Evolutionary conservation across 2,113 vertebrate species (phyloP).

Genomic region (Eclectus roratus): DNA sequence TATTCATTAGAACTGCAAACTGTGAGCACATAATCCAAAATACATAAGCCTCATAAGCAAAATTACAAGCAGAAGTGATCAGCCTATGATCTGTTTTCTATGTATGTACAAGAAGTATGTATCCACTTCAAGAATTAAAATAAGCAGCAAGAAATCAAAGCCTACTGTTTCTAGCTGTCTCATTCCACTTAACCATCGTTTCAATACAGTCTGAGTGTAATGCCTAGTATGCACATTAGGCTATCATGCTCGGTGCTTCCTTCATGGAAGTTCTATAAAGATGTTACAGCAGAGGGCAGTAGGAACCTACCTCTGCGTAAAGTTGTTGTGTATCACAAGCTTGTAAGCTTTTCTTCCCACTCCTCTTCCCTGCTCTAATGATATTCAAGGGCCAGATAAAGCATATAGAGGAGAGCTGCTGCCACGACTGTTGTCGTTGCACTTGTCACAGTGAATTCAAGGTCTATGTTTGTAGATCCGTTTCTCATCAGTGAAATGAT

Average conservation of each 20-base stretch:
- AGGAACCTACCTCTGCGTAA: neutral
- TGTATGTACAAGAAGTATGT: neutral
- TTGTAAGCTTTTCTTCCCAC: neutral
- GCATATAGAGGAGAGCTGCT: neutral
- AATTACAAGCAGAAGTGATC: neutral
- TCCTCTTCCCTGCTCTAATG: neutral
- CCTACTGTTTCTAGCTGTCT: neutral
- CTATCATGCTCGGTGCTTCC: neutral
- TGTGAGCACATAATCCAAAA: neutral
- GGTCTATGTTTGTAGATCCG: neutral
- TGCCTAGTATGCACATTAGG: neutral
- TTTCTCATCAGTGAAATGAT: neutral
- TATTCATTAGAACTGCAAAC: neutral
- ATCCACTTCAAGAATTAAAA: neutral
- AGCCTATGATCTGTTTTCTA: neutral
- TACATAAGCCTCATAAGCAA: neutral
- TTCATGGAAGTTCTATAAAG: neutral
- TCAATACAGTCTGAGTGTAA: neutral
- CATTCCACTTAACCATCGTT: neutral
- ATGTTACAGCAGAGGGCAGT: conserved; percentile 54
- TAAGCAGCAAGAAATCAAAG: neutral
- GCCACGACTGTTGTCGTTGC: neutral
- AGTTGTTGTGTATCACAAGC: neutral
- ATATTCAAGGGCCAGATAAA: neutral
- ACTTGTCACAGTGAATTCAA: neutral